A percentile compares a stretch with the other conserved stretches of the same genome.
Evolutionary conservation across 2,888 invertebrate species (phyloP).

Genomic region (Petrophora chlorosata): DNA sequence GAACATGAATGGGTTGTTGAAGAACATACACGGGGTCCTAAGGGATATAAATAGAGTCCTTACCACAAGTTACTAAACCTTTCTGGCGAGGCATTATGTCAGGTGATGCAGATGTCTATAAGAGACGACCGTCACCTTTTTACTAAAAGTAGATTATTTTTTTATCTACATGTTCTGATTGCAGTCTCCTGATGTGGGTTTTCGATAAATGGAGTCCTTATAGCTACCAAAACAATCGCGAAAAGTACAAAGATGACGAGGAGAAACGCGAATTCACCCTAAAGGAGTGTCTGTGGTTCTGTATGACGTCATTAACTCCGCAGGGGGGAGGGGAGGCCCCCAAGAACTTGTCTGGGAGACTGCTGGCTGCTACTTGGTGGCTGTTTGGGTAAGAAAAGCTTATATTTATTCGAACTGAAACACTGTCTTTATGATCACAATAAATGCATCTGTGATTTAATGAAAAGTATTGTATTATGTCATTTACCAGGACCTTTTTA

Average conservation of each 20-base stretch:
- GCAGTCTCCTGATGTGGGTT: constrained; percentile 95
- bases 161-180: constrained; percentile 41
- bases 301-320: constrained; percentile 98
- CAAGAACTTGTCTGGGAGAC: constrained; percentile 96
- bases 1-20: too few species aligned
- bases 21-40: too few species aligned
- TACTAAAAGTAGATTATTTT: too few species aligned
- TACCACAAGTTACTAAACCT: too few species aligned
- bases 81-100: too few species aligned
- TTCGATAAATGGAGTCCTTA: constrained; percentile 99
- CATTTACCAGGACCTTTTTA: too few species aligned
- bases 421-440: neutral
- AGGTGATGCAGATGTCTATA: too few species aligned
- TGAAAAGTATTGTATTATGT: too few species aligned
- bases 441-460: too few species aligned
- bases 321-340: constrained; percentile 98
- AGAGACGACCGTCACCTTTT: too few species aligned
- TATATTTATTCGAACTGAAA: neutral
- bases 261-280: constrained; percentile 97
- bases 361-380: constrained; percentile 99
- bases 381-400: constrained; percentile 89
- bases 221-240: constrained; percentile 97
- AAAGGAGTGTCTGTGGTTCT: constrained; percentile 99
- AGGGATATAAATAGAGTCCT: too few species aligned
- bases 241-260: constrained; percentile 95